Percentiles rank a stretch among this genome's conserved stretches.
phyloP scores from a whole-genome alignment of 2,113 vertebrate species.

The Salvelinus fontinalis region DNA sequence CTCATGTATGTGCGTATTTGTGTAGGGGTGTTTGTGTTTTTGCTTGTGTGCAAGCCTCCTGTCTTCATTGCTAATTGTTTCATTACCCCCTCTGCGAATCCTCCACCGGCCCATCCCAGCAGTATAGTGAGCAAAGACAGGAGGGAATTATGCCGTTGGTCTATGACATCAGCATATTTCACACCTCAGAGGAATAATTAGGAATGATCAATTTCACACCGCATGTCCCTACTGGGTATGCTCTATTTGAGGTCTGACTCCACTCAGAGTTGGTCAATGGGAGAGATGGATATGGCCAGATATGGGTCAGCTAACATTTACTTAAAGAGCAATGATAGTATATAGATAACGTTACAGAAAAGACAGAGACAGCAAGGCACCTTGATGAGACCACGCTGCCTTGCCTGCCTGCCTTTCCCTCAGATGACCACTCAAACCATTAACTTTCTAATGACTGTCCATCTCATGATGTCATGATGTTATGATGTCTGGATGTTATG shows the following conservation, averaged over 20 bases:
- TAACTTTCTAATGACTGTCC: no score
- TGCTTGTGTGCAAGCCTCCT: neutral
- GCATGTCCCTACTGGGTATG: constrained; percentile 9
- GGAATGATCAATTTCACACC: neutral
- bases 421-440: no score
- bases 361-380: no score
- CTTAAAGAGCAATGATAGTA: neutral
- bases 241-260: neutral
- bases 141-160: neutral
- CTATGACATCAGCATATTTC: constrained; percentile 1
- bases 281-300: neutral
- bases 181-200: constrained; percentile 13
- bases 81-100: constrained; percentile 14
- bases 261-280: neutral
- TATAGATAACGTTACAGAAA: no score
- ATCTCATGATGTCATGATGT: no score
- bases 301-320: neutral
- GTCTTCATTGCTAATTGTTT: neutral
- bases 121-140: neutral
- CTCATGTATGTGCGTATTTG: no score
- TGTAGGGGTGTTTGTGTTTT: neutral
- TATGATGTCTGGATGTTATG: no score
- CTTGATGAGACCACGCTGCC: no score
- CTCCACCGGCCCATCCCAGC: neutral
- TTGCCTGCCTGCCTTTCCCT: no score